phyloP scores from a whole-genome alignment of 2,797 vertebrate genomes.

The Thunnus albacares region DNA sequence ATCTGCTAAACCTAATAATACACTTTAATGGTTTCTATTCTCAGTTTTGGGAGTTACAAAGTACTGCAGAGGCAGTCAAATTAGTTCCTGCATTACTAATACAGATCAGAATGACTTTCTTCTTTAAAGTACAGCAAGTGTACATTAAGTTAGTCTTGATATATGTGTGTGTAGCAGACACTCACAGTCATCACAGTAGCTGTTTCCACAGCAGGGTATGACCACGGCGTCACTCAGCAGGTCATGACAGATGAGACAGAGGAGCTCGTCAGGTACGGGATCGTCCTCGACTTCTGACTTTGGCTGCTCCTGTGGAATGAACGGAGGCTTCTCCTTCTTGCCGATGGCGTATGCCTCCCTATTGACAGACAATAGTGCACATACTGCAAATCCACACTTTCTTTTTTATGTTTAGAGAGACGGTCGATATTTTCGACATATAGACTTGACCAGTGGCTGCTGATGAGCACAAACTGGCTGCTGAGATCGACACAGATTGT shows the following conservation, averaged over 20 bases:
- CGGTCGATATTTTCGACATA: not conserved
- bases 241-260: slow-evolving; percentile 96
- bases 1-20: not conserved
- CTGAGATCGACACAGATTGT: not conserved
- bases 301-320: slow-evolving; percentile 88
- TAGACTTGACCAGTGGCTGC: not conserved
- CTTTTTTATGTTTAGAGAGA: not conserved
- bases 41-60: not conserved
- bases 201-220: slow-evolving; percentile 98
- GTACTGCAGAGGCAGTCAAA: not conserved
- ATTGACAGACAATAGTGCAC: not conserved
- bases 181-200: slow-evolving; percentile 99
- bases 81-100: not conserved
- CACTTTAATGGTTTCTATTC: not conserved
- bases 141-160: not conserved
- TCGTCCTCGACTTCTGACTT: slow-evolving; percentile 90
- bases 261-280: slow-evolving; percentile 92
- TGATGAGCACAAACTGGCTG: not conserved
- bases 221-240: slow-evolving; percentile 96
- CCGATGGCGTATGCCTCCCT: slow-evolving; percentile 96
- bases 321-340: slow-evolving; percentile 98
- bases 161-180: slow-evolving; percentile 28
- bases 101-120: not conserved
- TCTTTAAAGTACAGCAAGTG: not conserved
- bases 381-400: not conserved